Base-by-base conservation (phyloP, 1,140 invertebrate genomes). In the Pseudoatta argentina region DNA sequence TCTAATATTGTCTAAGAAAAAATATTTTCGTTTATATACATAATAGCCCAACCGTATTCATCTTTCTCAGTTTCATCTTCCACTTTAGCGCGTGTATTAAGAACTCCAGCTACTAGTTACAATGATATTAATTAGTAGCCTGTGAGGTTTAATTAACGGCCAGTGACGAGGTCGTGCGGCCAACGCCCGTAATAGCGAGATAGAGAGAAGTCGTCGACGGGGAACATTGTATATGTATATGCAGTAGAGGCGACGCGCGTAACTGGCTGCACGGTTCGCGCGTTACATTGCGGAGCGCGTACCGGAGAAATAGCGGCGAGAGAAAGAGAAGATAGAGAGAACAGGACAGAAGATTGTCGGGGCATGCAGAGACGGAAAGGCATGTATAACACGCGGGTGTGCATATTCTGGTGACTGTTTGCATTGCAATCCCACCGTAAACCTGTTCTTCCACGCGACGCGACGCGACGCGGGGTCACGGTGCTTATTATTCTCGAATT, bases 401-500 rank as follows among this genome's bases (percentile, higher is more conserved):
- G 63, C 59, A 63, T 78, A 63, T 86, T 88, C 83, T 57, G 24
- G 57, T 86, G 81, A 79, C 64, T 89, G 88, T 92, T 92, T 92
- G 86, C 86, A 76, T 67, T 91, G 85, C 78, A 85, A 77, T 87
- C 63, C 67, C 55, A 51, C 64, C 75, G 86, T 91, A 88, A 89
- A 89, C 83, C 77, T 59, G 59, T 76, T 30, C 79, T 57, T 61
- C 66, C 34, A 61, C 64, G 57, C 76, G 64, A 44, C 66, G 66
- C 66, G 5, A 21, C 21, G 21, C 21, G 21, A 21, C 21, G 21
- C 21, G 21, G 30, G 66, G 30, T n/a, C 63, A 6, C 66, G 66
- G 10, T 71, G 77, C 59, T 89, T 91, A 89, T 92, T 92, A 92
- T 88, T 91, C 78, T 61, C 78, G 69, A 87, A 92, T 88, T 88